phyloP scores from a whole-genome alignment of 2,797 vertebrate species.

The Siniperca scherzeri region DNA sequence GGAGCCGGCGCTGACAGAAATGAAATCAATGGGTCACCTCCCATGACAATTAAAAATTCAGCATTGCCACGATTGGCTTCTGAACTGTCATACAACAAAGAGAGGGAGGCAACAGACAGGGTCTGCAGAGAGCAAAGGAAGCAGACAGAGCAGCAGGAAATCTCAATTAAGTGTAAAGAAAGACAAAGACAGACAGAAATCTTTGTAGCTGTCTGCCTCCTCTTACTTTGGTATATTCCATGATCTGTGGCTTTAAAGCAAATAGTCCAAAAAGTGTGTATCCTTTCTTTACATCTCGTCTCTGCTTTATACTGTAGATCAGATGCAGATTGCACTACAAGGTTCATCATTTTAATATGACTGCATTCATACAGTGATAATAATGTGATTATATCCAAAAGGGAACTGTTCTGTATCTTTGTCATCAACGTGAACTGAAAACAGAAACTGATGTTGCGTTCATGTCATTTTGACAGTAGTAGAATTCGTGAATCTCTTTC shows the following conservation, averaged over 20 bases:
- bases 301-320: background rate
- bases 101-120: slow-evolving; percentile 29
- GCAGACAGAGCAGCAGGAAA: slow-evolving; percentile 10
- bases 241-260: background rate
- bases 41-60: slow-evolving; percentile 59
- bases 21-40: slow-evolving; percentile 62
- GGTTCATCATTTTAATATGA: background rate
- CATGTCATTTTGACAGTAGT: background rate
- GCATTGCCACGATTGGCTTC: slow-evolving; percentile 37
- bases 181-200: background rate
- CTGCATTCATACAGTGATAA: background rate
- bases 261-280: background rate
- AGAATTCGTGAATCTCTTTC: background rate
- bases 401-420: background rate
- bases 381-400: slow-evolving; percentile 4
- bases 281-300: background rate
- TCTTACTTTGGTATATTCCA: background rate
- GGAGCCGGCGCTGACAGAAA: slow-evolving; percentile 32
- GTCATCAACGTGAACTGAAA: background rate
- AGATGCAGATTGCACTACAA: background rate
- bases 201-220: background rate
- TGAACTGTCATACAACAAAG: slow-evolving; percentile 49
- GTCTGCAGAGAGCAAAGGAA: slow-evolving; percentile 11
- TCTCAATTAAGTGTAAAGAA: background rate
- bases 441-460: background rate